Percentiles rank a stretch among this genome's conserved stretches.
phyloP scores from a whole-genome alignment of 2,113 vertebrate genomes.

The Nansenia antarctica region DNA sequence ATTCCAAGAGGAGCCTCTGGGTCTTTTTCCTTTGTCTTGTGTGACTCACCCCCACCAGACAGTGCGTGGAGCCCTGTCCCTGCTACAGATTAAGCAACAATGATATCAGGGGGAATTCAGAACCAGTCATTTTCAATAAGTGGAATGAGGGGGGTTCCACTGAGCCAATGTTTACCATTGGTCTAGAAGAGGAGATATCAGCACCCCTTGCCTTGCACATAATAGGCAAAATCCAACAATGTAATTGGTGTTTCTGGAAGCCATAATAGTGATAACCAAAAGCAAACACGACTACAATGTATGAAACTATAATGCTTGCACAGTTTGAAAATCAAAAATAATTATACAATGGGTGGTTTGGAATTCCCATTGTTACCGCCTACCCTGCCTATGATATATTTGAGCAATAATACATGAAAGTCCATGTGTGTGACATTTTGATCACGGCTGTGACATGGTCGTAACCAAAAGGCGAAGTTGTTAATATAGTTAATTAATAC shows the following conservation, averaged over 20 bases:
- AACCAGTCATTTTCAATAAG: background rate
- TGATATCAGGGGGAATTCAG: slow-evolving; percentile 8
- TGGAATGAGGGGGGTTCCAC: background rate
- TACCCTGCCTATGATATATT: no score
- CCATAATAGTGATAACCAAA: background rate
- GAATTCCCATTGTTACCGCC: no score
- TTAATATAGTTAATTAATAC: no score
- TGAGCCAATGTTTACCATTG: slow-evolving; percentile 7
- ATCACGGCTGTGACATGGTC: no score
- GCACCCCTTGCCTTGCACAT: background rate
- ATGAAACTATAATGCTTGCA: background rate
- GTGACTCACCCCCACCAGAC: slow-evolving; percentile 28
- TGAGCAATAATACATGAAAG: no score
- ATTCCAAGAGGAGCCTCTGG: background rate
- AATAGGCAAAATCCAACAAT: background rate
- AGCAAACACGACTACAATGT: background rate
- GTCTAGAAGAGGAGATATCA: slow-evolving; percentile 9
- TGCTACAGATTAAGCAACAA: slow-evolving; percentile 10
- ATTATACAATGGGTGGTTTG: background rate
- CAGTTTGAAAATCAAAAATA: background rate
- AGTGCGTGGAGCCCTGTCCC: background rate
- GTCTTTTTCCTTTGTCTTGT: slow-evolving; percentile 6
- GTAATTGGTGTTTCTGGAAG: background rate
- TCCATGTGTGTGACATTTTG: no score
- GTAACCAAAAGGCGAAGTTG: no score